Base-by-base conservation (phyloP, 2,888 invertebrate genomes). In the Glaucopsyche alexis region DNA sequence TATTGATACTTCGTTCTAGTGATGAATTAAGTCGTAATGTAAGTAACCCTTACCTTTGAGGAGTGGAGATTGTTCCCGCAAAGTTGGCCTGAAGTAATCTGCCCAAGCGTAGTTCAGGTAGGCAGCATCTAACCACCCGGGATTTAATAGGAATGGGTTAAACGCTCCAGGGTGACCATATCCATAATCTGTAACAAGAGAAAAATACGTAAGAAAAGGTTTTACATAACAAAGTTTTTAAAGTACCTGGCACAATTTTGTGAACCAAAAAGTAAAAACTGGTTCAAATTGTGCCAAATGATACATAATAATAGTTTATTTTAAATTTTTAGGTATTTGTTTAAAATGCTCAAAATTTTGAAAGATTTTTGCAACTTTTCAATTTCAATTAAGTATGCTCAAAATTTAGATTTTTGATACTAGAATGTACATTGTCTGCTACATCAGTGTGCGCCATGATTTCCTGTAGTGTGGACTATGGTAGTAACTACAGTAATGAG, bases 121-220 rank as follows among this genome's bases (percentile, higher is more conserved):
- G 7, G 96, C 96, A 2, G 96, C 96, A 83, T 98, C 98, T 79
- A 98, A 88, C 96, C 97, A 97, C 50, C 96, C 96, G 0, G 97
- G 96, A 82, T 96, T 96, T 74, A 97, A 89, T 76, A 98, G 93
- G 87, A 97, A 96, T 2, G 96, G 96, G 81, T 95, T 96, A 85
- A 96, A 96, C 38, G 95, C 95, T 60, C 95, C 96, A 4, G 96
- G 96, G 86, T 96, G 96, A 49, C 96, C 96, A 83, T 96, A 97
- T 75, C 96, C 96, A 84, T 95, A 97, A 94, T 94, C 97, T 97
- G 92, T 55, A 88, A 88, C 87, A 89, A 91, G 76, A 76, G 75
- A 81, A 75, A 80, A 47, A 45, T 66, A 72, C 8, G 14, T 66
- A n/a, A 66, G 16, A 11, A 8, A 29, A 52, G 2, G 52, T 52